These are phyloP conservation scores for Melanostigma gelatinosum DNA, from an alignment of 2,113 vertebrate species.

Conservation along the genomic window DNA sequence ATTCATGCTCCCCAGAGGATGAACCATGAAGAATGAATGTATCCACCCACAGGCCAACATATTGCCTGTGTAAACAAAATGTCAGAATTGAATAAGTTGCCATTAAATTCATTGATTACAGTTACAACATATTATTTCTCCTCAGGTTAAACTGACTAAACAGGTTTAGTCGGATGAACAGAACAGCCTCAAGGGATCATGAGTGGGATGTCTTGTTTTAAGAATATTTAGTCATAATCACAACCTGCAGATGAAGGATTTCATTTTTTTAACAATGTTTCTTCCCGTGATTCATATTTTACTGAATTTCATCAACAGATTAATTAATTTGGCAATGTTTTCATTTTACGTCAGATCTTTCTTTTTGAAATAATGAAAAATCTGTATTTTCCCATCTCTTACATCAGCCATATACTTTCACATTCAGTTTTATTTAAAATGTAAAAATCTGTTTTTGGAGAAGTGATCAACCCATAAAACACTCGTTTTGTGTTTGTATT, in stretches of 20 bases:
- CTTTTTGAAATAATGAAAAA: neutral
- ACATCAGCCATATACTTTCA: neutral
- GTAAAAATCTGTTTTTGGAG: neutral
- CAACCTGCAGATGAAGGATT: neutral
- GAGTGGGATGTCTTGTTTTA: constrained; percentile 11
- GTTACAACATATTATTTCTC: neutral
- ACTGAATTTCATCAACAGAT: constrained; percentile 16
- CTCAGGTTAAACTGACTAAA: too few species aligned
- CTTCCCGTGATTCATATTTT: constrained; percentile 13
- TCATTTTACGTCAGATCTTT: neutral
- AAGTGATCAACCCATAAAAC: neutral
- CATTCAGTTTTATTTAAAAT: neutral
- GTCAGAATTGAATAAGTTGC: too few species aligned
- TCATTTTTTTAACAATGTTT: neutral
- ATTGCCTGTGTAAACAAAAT: neutral
- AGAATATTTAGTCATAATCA: constrained; percentile 11
- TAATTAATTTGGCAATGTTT: neutral
- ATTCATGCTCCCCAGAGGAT: neutral
- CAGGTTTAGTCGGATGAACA: too few species aligned
- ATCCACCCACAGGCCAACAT: too few species aligned
- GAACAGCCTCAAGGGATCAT: constrained; percentile 10
- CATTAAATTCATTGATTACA: neutral
- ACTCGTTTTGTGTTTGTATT: neutral
- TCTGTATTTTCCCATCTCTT: neutral
- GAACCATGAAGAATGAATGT: neutral